These are phyloP conservation scores for Drosophila nikananu DNA, from an alignment of 1,140 invertebrate genomes.

Conservation along the genomic window DNA sequence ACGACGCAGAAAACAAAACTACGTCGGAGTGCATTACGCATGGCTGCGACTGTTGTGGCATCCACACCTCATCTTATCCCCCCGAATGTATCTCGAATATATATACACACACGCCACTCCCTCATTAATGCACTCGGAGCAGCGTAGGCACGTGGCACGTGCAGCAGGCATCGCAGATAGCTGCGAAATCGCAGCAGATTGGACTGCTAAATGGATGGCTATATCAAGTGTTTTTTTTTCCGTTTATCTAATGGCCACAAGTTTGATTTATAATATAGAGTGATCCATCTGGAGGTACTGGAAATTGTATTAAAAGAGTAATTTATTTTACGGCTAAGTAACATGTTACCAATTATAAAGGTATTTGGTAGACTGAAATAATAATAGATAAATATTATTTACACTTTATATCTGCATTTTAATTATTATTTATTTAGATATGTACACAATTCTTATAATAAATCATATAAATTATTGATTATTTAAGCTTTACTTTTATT, in stretches of 20 bases:
- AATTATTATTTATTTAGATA: neutral
- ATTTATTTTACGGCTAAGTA: neutral
- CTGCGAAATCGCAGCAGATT: slow-evolving; percentile 31
- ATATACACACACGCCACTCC: neutral
- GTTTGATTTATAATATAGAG: slow-evolving; percentile 5
- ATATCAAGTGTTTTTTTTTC: slow-evolving; percentile 40
- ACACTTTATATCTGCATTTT: neutral
- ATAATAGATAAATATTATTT: too few relatives aligned
- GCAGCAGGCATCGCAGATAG: slow-evolving; percentile 16
- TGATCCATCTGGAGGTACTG: neutral
- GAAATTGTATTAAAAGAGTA: neutral
- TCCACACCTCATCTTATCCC: slow-evolving; percentile 26
- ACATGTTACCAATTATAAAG: neutral
- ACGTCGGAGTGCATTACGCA: slow-evolving; percentile 45
- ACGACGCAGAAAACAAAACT: slow-evolving; percentile 45
- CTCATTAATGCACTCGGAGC: slow-evolving; percentile 33
- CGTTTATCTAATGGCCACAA: slow-evolving; percentile 4
- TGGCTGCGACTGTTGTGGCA: slow-evolving; percentile 30
- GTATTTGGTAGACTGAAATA: too few relatives aligned
- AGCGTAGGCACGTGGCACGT: slow-evolving; percentile 43
- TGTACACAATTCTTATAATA: neutral
- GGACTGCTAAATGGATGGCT: slow-evolving; percentile 32
- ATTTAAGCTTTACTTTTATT: neutral
- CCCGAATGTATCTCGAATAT: neutral
- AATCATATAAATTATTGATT: neutral